Conservation (phyloP, 2,888 invertebrate genomes). For the Dicycla oo region DNA sequence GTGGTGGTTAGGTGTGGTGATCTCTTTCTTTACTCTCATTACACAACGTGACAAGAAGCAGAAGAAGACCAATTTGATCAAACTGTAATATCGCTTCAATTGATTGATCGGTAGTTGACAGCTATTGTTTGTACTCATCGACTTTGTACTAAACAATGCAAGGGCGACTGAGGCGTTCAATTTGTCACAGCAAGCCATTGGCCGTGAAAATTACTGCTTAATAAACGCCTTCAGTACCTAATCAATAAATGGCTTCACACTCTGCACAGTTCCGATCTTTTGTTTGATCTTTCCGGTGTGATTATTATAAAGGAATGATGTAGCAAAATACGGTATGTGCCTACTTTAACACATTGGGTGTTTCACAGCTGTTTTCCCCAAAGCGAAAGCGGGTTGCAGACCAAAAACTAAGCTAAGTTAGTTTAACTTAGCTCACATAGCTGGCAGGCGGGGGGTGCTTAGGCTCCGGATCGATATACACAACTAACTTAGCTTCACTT, state of each 20-base stretch:
- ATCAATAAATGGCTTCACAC: constrained; percentile 32
- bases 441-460: too few relatives aligned
- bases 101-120: neutral
- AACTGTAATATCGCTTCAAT: neutral
- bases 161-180: constrained; percentile 43
- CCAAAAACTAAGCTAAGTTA: too few relatives aligned
- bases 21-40: neutral
- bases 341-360: too few relatives aligned
- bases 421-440: too few relatives aligned
- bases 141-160: constrained; percentile 51
- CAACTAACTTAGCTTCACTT: too few relatives aligned
- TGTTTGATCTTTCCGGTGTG: constrained; percentile 7
- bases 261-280: constrained; percentile 3
- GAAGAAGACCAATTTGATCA: neutral
- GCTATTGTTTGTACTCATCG: constrained; percentile 4
- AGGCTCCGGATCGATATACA: too few relatives aligned
- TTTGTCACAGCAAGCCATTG: constrained; percentile 47
- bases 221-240: constrained; percentile 21
- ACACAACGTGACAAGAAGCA: too few relatives aligned
- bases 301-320: neutral
- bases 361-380: too few relatives aligned
- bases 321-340: neutral
- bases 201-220: constrained; percentile 40
- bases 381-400: too few relatives aligned
- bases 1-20: neutral